Conservation (phyloP, 2,797 vertebrate species). For the Takifugu ocellatus region DNA sequence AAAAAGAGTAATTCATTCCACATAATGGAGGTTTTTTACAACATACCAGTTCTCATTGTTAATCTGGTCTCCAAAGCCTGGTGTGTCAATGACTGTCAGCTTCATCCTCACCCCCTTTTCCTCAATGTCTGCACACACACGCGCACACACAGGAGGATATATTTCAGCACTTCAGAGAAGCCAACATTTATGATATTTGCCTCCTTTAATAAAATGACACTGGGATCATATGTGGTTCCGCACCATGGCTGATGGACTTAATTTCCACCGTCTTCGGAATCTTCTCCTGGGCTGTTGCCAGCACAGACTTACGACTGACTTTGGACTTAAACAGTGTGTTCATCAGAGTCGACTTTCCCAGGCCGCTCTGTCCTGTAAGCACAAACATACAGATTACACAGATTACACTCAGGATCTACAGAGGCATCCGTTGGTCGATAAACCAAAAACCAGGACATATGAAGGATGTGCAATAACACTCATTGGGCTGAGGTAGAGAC, state of each 20-base stretch:
- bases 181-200: too few relatives aligned
- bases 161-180: too few relatives aligned
- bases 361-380: constrained; percentile 88
- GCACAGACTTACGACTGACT: constrained; percentile 93
- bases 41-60: constrained; percentile 97
- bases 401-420: background rate
- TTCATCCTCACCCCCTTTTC: constrained; percentile 99
- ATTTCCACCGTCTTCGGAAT: constrained; percentile 98
- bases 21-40: too few relatives aligned
- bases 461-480: background rate
- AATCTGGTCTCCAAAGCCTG: constrained; percentile 97
- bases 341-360: constrained; percentile 98
- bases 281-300: constrained; percentile 85
- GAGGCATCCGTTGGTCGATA: constrained; percentile 1
- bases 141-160: too few relatives aligned
- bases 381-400: constrained; percentile 3
- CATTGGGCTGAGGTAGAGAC: constrained; percentile 12
- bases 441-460: constrained; percentile 7
- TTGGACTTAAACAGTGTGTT: constrained; percentile 99
- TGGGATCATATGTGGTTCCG: constrained; percentile 3
- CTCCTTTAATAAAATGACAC: too few relatives aligned
- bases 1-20: background rate
- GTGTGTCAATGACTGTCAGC: constrained; percentile 95
- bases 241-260: constrained; percentile 95
- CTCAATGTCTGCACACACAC: constrained; percentile 82